A percentile compares a stretch with the other conserved stretches of the same genome.
Conservation (phyloP, 2,797 vertebrate genomes). For the Notoglanidium macrostoma region DNA sequence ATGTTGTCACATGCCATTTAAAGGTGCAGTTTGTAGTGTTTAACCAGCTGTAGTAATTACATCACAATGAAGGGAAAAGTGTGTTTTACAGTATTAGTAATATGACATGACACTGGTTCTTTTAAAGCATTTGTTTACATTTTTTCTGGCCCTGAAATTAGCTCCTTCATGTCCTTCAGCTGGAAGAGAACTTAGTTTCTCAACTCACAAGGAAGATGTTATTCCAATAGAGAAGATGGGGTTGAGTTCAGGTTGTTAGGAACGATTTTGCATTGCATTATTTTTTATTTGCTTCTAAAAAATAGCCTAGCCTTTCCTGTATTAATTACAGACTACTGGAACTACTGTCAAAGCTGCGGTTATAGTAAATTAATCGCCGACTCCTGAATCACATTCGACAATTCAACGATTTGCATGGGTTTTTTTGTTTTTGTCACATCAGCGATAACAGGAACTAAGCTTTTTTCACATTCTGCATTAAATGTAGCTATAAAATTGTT, state of each 20-base stretch:
- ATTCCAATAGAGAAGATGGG: not conserved
- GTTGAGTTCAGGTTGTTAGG: too few relatives aligned
- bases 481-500: too few relatives aligned
- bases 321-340: not conserved
- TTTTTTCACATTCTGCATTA: too few relatives aligned
- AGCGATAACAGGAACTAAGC: too few relatives aligned
- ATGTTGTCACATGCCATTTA: too few relatives aligned
- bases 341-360: too few relatives aligned
- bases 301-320: not conserved
- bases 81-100: not conserved
- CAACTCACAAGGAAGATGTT: not conserved
- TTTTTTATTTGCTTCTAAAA: not conserved
- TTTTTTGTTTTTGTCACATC: too few relatives aligned
- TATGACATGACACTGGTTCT: not conserved
- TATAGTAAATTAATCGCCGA: too few relatives aligned
- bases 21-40: not conserved
- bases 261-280: too few relatives aligned
- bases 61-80: not conserved
- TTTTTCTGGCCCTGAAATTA: constrained; percentile 1
- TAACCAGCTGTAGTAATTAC: not conserved
- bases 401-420: too few relatives aligned
- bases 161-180: not conserved
- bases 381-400: too few relatives aligned
- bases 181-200: not conserved
- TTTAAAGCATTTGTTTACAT: not conserved